Base-by-base conservation (phyloP, 2,113 vertebrate genomes). In the Todiramphus saurophagus region DNA sequence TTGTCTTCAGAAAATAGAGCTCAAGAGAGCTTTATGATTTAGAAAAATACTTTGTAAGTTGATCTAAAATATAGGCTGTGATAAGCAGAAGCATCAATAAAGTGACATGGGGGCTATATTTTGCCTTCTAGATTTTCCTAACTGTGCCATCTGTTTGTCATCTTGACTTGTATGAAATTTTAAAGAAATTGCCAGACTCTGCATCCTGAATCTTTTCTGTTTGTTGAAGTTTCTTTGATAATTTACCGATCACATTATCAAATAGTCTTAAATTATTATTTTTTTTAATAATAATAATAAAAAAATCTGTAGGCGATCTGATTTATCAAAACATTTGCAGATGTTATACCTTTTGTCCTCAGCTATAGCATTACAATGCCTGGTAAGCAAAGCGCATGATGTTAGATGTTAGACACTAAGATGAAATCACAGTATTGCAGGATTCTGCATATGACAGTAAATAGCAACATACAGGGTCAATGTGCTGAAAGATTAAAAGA, bases 1-100 rank as follows among this genome's bases (percentile, higher is more conserved):
- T 97, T 97, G 91, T 97, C 94, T 91, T 96, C 83, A 90, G 91
- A 85, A 95, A 97, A 97, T 89, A 87, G 92, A 87, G 74, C 96
- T 96, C 89, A 50, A 78, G 96, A 96, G 96, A 94, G 64, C 91
- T 94, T 91, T 93, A 75, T 96, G 95, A 96, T 96, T 97, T 94
- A 95, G 82, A 95, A 95, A 94, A 97, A 95, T 93, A 90, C 82
- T 95, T 91, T 75, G 9, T 46, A 94, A 93, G 88, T 91, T 94
- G 89, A 91, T 96, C 86, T 97, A 91, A 95, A 96, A 96, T 96
- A 91, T 41, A 83, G 81, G 19, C 91, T 63, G 31, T 56, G 80
- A 94, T 95, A 94, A 96, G 93, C 93, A 88, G 83, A 84, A 58
- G 75, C 74, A 94, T 91, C 91, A 82, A 96, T 95, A 83, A 91